Base-by-base conservation (phyloP, 2,888 invertebrate genomes). In the Heteropelma amictum region DNA sequence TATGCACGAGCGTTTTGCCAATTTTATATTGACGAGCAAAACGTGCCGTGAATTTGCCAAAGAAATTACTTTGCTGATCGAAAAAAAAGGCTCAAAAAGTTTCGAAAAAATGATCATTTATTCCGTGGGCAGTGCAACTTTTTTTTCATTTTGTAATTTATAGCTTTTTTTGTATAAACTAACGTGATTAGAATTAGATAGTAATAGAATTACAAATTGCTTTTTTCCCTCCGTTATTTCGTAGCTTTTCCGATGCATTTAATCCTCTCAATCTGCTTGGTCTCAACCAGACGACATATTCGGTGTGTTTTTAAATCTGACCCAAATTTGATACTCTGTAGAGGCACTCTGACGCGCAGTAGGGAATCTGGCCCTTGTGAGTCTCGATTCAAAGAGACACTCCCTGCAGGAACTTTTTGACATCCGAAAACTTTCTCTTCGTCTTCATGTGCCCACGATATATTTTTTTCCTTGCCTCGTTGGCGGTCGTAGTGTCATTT, bases 291-390 rank as follows among this genome's bases (percentile, higher is more conserved):
- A 67, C n/a, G 17, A 49, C 10, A 63, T 40, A 54, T 23, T 73
- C 21, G 6, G 42, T 63, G 26, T 38, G 33, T 53, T 38, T 53
- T 30, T 54, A 28, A 67, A 56, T 49, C 61, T 75, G 75, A 71
- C 75, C 75, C 54, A 74, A 77, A 68, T 73, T 49, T 54, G 65
- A 71, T 51, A 65, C 72, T 72, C 51, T 40, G 67, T 38, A 30
- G 35, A 33, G 47, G 47, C 45, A 67, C 49, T 51, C 51, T 19
- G 7, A 4, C 38, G 38, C n/a, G n/a, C 61, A 63, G 38, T 51
- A 30, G 35, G 12, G 56, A 45, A 58, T 70, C 21, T 38, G 65
- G 68, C 49, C 53, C 69, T 64, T 67, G 51, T 67, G 35, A 67
- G 56, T 61, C 33, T 61, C 47, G 23, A 54, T 58, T 45, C 51